Conservation (phyloP, 2,797 vertebrate species). For the Myripristis jacobus region DNA sequence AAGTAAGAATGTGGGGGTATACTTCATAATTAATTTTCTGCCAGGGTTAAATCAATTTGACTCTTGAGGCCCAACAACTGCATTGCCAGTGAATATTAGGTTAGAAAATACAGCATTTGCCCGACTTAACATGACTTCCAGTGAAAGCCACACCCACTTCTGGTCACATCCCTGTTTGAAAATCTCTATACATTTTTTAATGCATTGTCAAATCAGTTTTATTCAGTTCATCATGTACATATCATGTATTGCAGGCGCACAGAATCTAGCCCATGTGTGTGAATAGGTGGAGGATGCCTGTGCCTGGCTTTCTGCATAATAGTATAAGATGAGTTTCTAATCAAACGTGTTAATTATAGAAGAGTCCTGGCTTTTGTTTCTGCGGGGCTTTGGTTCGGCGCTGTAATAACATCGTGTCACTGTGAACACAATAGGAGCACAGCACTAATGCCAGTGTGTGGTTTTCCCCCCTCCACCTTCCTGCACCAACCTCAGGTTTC, state of each 20-base stretch:
- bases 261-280: not conserved
- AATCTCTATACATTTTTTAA: no score
- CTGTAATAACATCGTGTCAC: constrained; percentile 42
- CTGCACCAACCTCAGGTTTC: constrained; percentile 20
- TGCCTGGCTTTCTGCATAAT: constrained; percentile 2
- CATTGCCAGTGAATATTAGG: no score
- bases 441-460: constrained; percentile 26
- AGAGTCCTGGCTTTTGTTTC: constrained; percentile 43
- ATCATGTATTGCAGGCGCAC: not conserved
- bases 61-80: no score
- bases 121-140: no score
- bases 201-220: no score
- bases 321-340: constrained; percentile 11
- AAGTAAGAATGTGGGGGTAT: no score
- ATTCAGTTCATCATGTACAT: not conserved
- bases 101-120: no score
- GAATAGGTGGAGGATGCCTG: not conserved
- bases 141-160: no score
- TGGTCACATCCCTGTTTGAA: no score
- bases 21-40: no score
- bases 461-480: constrained; percentile 35
- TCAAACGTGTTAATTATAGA: constrained; percentile 61
- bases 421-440: constrained; percentile 51
- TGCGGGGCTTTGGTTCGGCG: constrained; percentile 13
- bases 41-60: no score